Evolutionary conservation across 2,888 invertebrate genomes (phyloP), one percentile per base, ranked within the genome.

Genomic region (Polietes domitor): DNA sequence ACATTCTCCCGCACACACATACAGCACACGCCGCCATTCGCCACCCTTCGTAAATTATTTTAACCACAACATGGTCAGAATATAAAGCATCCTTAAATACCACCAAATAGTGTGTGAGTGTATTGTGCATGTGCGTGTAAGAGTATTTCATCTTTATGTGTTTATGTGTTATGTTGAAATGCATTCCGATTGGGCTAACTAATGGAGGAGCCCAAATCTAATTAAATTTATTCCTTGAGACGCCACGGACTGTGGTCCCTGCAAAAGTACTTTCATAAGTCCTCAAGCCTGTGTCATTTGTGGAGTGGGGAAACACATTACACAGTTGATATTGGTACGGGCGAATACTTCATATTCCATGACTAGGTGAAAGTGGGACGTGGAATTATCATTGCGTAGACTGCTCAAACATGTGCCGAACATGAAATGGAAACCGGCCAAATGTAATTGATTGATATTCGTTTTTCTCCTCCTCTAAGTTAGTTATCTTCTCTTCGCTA

Each of bases 1-100:
- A 24, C 41, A 68, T 47, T 47, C n/a, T n/a, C 47, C n/a, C n/a
- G n/a, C n/a, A 47, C 47, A 2, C 41, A 32, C 63, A 17, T 9
- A n/a, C n/a, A 19, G 28, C 61, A 28, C 17, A 50, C 7, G 24
- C 21, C 21, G 5, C 2, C 24, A 43, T 15, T 43, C 15, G 43
- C 19, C 19, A 41, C 10, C 41, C 68, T 68, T 68, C 24, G 24
- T 68, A 68, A 68, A 68, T 68, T 68, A 68, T 68, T 68, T 43
- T 43, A 68, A 68, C 68, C 37, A 68, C 68, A 68, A 43, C 68
- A 68, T 24, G 68, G 65, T 15, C 68, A 73, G 84, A 32, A 84
- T 80, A 81, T 78, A 81, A 84, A 84, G 73, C 65, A 84, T 76
- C 81, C 50, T 72, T 78, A 84, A 84, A 78, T 81, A 80, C 79